Percentiles rank a stretch among this genome's conserved stretches.
These are phyloP conservation scores for Crypturellus undulatus DNA, from an alignment of 2,113 vertebrate species.

Conservation along the genomic window DNA sequence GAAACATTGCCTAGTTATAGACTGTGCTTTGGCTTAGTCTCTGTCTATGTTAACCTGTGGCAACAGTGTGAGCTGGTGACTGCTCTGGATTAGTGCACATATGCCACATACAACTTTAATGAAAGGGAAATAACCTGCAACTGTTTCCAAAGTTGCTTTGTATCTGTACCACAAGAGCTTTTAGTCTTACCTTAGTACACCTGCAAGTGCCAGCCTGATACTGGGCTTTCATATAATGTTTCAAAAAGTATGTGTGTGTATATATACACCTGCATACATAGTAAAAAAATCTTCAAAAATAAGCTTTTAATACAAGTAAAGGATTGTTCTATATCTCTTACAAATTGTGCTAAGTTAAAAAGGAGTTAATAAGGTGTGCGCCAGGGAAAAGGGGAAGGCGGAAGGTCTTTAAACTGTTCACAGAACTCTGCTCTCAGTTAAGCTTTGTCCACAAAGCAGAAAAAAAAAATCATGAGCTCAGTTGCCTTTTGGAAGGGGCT, in stretches of 20 bases:
- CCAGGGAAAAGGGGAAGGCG: not conserved
- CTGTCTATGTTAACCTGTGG: not conserved
- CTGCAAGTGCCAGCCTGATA: not conserved
- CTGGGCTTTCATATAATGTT: not conserved
- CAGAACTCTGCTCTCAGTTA: not conserved
- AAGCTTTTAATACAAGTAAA: not conserved
- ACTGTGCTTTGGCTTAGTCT: not conserved
- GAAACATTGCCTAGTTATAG: not conserved
- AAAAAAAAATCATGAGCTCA: not conserved
- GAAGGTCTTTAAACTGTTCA: not conserved
- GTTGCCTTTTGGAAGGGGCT: not conserved
- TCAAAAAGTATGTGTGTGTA: not conserved
- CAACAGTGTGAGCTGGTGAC: not conserved
- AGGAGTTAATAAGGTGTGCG: not conserved
- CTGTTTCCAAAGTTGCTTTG: not conserved
- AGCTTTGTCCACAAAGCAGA: not conserved
- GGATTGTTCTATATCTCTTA: not conserved
- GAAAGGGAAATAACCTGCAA: not conserved
- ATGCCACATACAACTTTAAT: not conserved
- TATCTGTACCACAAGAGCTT: not conserved
- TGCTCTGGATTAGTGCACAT: not conserved
- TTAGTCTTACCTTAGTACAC: not conserved
- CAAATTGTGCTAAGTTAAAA: not conserved
- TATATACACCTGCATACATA: too few relatives aligned
- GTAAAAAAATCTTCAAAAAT: not conserved